Evolutionary conservation across 2,797 vertebrate genomes (phyloP).

Genomic region (Enteromius afrohamiltoni): DNA sequence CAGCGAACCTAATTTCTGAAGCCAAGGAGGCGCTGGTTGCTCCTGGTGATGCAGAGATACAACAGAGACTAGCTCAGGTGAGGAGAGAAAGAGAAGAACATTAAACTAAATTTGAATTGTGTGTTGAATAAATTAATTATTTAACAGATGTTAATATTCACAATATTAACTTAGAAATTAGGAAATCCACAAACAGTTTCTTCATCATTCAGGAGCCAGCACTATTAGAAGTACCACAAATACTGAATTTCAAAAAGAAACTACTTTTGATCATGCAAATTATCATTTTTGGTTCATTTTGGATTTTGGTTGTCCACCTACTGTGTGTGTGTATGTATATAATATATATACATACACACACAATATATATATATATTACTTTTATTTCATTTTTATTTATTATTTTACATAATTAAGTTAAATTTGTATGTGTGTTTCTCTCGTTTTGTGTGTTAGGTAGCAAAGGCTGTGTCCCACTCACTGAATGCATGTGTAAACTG

Average conservation of each 20-base stretch:
- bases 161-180: neutral
- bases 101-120: neutral
- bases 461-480: constrained; percentile 95
- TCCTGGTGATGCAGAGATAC: constrained; percentile 93
- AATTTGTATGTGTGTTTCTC: neutral
- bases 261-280: neutral
- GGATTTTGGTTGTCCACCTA: no score
- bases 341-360: no score
- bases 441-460: constrained; percentile 80
- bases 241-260: neutral
- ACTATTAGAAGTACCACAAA: neutral
- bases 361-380: no score
- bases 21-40: constrained; percentile 92
- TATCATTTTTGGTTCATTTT: no score
- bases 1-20: constrained; percentile 93
- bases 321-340: no score
- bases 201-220: neutral
- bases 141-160: neutral
- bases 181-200: neutral
- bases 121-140: no score
- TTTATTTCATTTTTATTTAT: no score
- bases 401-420: no score
- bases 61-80: constrained; percentile 96
- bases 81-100: constrained; percentile 34
- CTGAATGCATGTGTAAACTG: constrained; percentile 97